Conservation (phyloP, 2,797 vertebrate species). For the Mus minutoides region DNA sequence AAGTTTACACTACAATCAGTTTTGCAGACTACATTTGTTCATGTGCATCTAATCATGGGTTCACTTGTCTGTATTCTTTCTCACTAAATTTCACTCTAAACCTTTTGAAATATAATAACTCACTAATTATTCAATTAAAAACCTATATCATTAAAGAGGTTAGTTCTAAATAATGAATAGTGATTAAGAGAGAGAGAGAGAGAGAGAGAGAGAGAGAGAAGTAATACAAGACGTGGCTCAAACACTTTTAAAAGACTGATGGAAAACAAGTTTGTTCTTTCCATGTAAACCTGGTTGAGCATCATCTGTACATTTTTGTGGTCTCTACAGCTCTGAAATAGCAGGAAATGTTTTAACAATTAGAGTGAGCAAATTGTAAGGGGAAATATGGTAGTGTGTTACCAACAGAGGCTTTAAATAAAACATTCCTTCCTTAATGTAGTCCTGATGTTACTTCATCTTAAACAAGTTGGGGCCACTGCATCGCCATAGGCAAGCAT, state of each 20-base stretch:
- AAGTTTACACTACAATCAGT: not conserved
- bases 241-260: not conserved
- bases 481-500: conserved; percentile 80
- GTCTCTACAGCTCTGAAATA: conserved; percentile 76
- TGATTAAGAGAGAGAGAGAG: not conserved
- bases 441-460: conserved; percentile 75
- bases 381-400: conserved; percentile 82
- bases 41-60: accelerated
- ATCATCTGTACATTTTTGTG: conserved; percentile 70
- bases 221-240: not conserved
- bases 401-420: conserved; percentile 83
- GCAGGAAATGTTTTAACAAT: conserved; percentile 84
- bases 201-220: not conserved
- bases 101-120: not conserved
- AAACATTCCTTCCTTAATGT: conserved; percentile 85
- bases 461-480: conserved; percentile 76
- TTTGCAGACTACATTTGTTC: not conserved
- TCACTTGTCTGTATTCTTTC: not conserved
- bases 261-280: conserved; percentile 23
- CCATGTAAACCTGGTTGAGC: not conserved
- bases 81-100: not conserved
- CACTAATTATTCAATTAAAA: conserved; percentile 17
- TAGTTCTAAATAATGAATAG: not conserved
- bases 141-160: not conserved
- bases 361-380: conserved; percentile 85